Evolutionary conservation across 2,888 invertebrate species (phyloP), one percentile per base, ranked within the genome.

Genomic region (Drosophila recens): DNA sequence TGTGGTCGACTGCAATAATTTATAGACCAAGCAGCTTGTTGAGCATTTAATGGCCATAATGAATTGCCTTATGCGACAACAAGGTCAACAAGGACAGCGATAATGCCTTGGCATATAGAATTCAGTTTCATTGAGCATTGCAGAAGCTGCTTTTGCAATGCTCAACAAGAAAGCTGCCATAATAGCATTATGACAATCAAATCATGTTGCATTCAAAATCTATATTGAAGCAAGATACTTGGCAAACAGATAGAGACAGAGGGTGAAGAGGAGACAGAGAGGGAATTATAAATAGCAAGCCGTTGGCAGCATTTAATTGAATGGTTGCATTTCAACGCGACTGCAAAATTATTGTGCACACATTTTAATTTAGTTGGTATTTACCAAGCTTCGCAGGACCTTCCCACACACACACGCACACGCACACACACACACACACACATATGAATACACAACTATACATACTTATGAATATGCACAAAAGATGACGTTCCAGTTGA

Each of bases 1-100:
- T 69, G 54, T 57, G 45, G 42, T 48, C 56, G 72, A 80, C 73
- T 71, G 57, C 72, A 79, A 63, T 82, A 80, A 84, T 82, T 82
- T 82, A 79, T 78, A 64, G 46, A 3, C 15, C 40, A 52, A 67
- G 57, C 57, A 49, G 75, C 75, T 75, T 82, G 84, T 82, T 73
- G 75, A 75, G 40, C 71, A 75, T 73, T 84, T 78, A 57, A 72
- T 71, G 70, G 53, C 57, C 79, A 72, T 61, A 73, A 63, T 57
- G 63, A 70, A 51, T 66, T 61, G 53, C 51, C 53, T 58, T 52
- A 52, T 54, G 33, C 33, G 30, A n/a, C 49, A 62, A 30, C 62
- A 34, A n/a, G 15, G 11, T 15, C 20, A 8, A 33, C 10, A 52
- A 51, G 34, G 20, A 42, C 38, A 49, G 11, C 4, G 49, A 6